These are phyloP conservation scores for Pygoscelis antarcticus DNA, from an alignment of 2,113 vertebrate genomes.

Conservation along the genomic window DNA sequence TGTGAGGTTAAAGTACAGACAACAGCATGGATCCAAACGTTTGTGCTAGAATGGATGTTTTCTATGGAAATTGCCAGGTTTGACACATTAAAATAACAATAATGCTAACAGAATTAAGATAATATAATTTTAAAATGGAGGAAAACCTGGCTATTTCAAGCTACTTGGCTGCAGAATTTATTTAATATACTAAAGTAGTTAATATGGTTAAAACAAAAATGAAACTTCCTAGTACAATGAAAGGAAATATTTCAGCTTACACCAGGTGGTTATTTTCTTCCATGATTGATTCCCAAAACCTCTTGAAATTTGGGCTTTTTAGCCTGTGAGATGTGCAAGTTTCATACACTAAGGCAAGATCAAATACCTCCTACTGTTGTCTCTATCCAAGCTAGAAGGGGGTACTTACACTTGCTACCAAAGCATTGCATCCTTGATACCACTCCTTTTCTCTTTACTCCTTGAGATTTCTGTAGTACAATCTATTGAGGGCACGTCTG, in stretches of 20 bases:
- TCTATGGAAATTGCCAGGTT: not conserved
- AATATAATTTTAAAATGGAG: not conserved
- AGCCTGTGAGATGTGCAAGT: not conserved
- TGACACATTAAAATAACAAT: not conserved
- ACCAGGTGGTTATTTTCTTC: not conserved
- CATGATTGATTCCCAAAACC: not conserved
- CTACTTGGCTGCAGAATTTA: not conserved
- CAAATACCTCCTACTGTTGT: not conserved
- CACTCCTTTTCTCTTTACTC: not conserved
- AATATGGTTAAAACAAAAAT: not conserved
- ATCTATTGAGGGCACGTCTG: not conserved
- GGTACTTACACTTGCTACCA: not conserved
- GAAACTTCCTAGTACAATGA: not conserved
- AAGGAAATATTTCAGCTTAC: not conserved
- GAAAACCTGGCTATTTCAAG: not conserved
- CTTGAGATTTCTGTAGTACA: not conserved
- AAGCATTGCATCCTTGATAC: not conserved
- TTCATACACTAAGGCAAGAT: not conserved
- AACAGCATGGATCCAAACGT: not conserved
- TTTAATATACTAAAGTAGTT: not conserved
- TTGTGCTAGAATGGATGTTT: not conserved
- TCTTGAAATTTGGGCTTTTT: not conserved
- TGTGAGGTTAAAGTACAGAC: not conserved
- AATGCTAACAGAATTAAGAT: not conserved
- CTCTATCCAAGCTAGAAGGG: not conserved